Conservation (phyloP, 2,888 invertebrate species). For the Pollenia labialis region DNA sequence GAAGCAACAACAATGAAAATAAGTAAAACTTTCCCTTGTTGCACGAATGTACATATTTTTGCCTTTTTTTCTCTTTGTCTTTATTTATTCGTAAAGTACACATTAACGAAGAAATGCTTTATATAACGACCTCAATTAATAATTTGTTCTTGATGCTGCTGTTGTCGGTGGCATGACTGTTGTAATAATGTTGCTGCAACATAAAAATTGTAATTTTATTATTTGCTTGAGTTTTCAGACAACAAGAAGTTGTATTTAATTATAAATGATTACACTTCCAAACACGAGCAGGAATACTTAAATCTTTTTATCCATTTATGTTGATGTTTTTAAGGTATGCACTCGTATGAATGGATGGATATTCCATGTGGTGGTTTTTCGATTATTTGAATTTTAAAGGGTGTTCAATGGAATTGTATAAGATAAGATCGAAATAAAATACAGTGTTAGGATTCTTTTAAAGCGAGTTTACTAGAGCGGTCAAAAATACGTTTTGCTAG, state of each 20-base stretch:
- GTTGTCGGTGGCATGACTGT: constrained; percentile 43
- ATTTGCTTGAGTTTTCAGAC: constrained; percentile 57
- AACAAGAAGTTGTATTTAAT: constrained; percentile 50
- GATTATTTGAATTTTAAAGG: constrained; percentile 8
- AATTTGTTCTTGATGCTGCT: constrained; percentile 61
- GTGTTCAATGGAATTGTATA: constrained; percentile 6
- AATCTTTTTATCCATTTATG: constrained; percentile 26
- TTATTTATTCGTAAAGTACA: constrained; percentile 32
- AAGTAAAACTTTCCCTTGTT: constrained; percentile 58
- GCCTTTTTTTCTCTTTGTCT: neutral
- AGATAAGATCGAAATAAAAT: neutral
- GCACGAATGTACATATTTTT: constrained; percentile 20
- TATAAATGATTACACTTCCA: constrained; percentile 59
- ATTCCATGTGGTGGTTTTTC: neutral
- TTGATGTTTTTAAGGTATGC: constrained; percentile 7
- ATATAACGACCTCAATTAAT: constrained; percentile 73
- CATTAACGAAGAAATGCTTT: constrained; percentile 69
- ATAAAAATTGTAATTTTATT: constrained; percentile 67
- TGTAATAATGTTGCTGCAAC: constrained; percentile 52
- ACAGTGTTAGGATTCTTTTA: no score
- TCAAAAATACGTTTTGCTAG: no score
- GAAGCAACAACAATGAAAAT: constrained; percentile 1
- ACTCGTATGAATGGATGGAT: neutral
- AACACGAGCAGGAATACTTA: constrained; percentile 17
- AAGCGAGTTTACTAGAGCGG: no score